Evolutionary conservation across 2,888 invertebrate species (phyloP), one percentile per base, ranked within the genome.

Genomic region (Cremastinae sp.): DNA sequence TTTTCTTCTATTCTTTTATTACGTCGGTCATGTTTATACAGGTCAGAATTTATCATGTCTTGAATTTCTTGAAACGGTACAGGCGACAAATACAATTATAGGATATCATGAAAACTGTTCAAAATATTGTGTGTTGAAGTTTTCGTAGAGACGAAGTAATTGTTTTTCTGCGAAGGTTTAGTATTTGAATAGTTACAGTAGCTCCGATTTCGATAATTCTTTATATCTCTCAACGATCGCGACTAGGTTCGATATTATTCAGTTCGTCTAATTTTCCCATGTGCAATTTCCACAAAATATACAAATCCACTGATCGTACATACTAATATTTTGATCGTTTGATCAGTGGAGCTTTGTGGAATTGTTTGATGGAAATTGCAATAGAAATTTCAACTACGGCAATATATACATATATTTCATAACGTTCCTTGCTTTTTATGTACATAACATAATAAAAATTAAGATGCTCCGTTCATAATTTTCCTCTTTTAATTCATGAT

Each of bases 11-110:
- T 66, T 34, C 20, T 72, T 68, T 72, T 66, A 72, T 73, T 58
- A 68, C 64, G 41, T 76, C 72, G 72, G 58, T 69, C 53, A 75
- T 68, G 61, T 75, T 43, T 72, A 75, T 62, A 72, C 68, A 70
- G 41, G 53, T 68, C 38, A 36, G 43, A 47, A 12, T 54, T 53
- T 71, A 34, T 51, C 9, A n/a, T 72, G 0, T 59, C 9, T 14
- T 43, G 2, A 53, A 59, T 49, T 65, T 54, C 20, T 18, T 66
- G 54, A 66, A 53, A 69, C 69, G 62, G 53, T 45, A 72, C 76
- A 68, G 34, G 69, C 41, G 53, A 73, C 62, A 54, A 59, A 76
- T 69, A 73, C 76, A 76, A 72, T 69, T 10, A 76, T 69, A 62
- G 62, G 71, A 72, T 72, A 69, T 76, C 72, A 69, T 72, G 43